Evolutionary conservation across 2,113 vertebrate genomes (phyloP).

Genomic region (Micromys minutus): DNA sequence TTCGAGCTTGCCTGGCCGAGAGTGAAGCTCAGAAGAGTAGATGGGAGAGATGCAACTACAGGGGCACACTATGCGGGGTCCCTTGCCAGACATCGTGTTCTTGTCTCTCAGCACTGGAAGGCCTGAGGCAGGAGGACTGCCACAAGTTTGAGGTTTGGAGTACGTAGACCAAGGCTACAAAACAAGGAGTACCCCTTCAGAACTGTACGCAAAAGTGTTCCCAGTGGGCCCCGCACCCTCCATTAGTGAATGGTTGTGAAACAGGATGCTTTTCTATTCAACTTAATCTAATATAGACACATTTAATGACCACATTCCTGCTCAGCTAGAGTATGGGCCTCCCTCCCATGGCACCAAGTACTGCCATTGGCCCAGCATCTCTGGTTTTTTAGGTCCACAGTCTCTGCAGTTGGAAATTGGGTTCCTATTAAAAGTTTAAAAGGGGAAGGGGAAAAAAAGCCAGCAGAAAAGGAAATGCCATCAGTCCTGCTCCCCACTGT

Average conservation of each 20-base stretch:
- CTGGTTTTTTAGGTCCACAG: neutral
- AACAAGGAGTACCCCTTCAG: neutral
- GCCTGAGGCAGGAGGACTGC: neutral
- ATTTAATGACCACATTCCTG: neutral
- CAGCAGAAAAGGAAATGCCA: conserved; percentile 17
- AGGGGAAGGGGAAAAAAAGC: neutral
- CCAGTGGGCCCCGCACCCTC: neutral
- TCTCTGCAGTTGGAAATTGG: neutral
- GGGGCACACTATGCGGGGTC: neutral
- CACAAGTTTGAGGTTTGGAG: neutral
- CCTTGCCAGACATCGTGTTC: neutral
- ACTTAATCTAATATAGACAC: neutral
- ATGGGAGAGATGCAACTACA: neutral
- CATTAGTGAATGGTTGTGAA: neutral
- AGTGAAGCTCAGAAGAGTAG: neutral
- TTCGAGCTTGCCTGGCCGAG: neutral
- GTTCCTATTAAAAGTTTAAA: conserved; percentile 24
- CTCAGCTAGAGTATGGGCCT: neutral
- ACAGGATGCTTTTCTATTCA: neutral
- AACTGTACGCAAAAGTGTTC: neutral
- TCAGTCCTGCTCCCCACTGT: conserved; percentile 8
- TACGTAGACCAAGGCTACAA: neutral
- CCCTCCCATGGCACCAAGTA: neutral
- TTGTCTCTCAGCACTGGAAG: neutral
- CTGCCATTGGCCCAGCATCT: neutral